phyloP scores from a whole-genome alignment of 1,140 invertebrate species.

The Bombus polaris region DNA sequence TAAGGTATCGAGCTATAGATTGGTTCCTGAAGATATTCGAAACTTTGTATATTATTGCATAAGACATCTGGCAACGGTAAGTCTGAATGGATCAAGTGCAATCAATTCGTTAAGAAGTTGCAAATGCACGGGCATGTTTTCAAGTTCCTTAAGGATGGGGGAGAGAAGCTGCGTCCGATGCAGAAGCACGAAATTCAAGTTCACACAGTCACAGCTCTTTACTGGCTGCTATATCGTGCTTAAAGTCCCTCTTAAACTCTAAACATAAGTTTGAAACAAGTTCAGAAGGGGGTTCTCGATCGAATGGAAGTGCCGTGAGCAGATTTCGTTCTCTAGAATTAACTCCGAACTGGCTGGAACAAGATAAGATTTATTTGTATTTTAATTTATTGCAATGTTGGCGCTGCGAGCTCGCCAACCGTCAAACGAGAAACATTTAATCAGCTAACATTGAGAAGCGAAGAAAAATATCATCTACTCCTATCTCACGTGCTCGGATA shows the following conservation, averaged over 20 bases:
- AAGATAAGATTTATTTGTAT: constrained; percentile 34
- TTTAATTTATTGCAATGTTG: constrained; percentile 32
- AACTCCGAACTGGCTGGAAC: constrained; percentile 3
- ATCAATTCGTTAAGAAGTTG: constrained; percentile 4
- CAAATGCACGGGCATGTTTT: background rate
- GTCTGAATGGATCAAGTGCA: background rate
- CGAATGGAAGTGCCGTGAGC: constrained; percentile 22
- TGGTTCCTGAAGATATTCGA: too few relatives aligned
- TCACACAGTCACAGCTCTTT: constrained; percentile 27
- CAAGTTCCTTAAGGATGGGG: background rate
- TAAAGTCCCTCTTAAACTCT: constrained; percentile 37
- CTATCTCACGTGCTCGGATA: too few relatives aligned
- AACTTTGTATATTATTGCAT: background rate
- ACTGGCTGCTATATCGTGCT: background rate
- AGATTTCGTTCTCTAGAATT: constrained; percentile 23
- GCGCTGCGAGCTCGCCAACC: background rate
- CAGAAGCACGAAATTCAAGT: constrained; percentile 15
- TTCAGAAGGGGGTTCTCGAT: constrained; percentile 1
- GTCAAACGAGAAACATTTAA: constrained; percentile 24
- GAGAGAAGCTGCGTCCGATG: background rate
- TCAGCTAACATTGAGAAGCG: background rate
- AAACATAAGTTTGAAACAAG: constrained; percentile 51
- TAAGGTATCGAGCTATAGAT: background rate
- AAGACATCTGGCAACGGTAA: background rate
- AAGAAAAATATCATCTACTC: too few relatives aligned